phyloP scores from a whole-genome alignment of 30 jellyfish, hydroid and myxozoan species.

The Aurelia sp. region DNA sequence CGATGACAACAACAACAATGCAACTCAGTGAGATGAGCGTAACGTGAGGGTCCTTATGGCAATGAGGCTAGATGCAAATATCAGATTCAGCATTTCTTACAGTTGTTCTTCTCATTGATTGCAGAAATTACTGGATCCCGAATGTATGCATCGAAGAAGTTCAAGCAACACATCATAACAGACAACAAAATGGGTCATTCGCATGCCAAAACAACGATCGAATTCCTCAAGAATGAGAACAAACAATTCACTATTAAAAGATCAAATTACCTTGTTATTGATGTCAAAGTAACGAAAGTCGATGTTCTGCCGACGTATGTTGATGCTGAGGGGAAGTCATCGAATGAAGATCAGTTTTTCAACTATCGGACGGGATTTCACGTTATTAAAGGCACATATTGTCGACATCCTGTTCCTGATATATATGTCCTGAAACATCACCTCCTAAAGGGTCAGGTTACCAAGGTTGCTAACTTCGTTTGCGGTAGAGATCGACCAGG shows the following conservation, averaged over 20 bases:
- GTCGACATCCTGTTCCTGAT: conserved; percentile 53
- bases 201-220: not conserved
- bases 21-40: too few species aligned
- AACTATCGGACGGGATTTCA: not conserved
- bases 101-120: too few species aligned
- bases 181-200: conserved; percentile 35
- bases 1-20: too few species aligned
- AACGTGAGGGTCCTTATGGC: too few species aligned
- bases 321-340: conserved; percentile 6
- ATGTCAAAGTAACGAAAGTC: conserved; percentile 10
- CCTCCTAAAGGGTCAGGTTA: not conserved
- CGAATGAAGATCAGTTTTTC: conserved; percentile 1
- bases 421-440: conserved; percentile 17
- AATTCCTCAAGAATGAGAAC: conserved; percentile 18
- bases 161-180: conserved; percentile 10
- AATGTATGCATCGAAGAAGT: too few species aligned
- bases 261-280: not conserved
- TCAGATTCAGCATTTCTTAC: too few species aligned
- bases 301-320: conserved; percentile 41
- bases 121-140: too few species aligned
- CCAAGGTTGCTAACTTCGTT: not conserved
- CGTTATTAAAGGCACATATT: not conserved
- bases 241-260: not conserved
- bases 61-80: too few species aligned
- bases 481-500: not conserved